phyloP scores from a whole-genome alignment of 2,888 invertebrate genomes.

The Axea sp. region DNA sequence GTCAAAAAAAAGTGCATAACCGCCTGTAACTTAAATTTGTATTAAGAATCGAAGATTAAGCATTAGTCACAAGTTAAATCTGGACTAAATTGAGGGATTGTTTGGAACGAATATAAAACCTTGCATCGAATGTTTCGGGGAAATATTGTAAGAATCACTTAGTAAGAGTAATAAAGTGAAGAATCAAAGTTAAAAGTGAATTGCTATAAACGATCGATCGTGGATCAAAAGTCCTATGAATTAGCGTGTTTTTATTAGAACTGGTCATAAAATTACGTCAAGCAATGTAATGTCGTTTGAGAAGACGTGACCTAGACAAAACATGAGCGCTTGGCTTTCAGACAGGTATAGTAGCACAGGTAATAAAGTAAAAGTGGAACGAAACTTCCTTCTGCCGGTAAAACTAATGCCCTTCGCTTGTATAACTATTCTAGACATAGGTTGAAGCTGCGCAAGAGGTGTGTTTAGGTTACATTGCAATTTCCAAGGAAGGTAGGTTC shows the following conservation, averaged over 20 bases:
- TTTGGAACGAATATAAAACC: too few species aligned
- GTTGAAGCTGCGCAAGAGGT: slow-evolving; percentile 60
- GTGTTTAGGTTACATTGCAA: slow-evolving; percentile 75
- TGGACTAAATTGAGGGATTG: too few species aligned
- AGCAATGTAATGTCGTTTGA: slow-evolving; percentile 52
- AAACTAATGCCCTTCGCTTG: slow-evolving; percentile 64
- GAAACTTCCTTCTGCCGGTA: slow-evolving; percentile 62
- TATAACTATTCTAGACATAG: slow-evolving; percentile 53
- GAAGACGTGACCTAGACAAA: slow-evolving; percentile 61
- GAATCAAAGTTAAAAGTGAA: background rate
- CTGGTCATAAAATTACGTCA: slow-evolving; percentile 54
- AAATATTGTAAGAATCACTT: too few species aligned
- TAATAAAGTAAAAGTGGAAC: slow-evolving; percentile 64
- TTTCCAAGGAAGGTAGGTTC: slow-evolving; percentile 68
- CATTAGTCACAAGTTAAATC: too few species aligned
- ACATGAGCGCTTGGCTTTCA: slow-evolving; percentile 50
- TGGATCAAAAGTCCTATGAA: slow-evolving; percentile 22
- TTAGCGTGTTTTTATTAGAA: slow-evolving; percentile 55
- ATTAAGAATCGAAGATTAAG: too few species aligned
- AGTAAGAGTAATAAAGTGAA: slow-evolving; percentile 1
- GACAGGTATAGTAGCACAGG: slow-evolving; percentile 59
- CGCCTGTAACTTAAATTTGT: too few species aligned
- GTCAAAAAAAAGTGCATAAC: too few species aligned
- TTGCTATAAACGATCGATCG: slow-evolving; percentile 36
- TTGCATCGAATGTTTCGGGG: too few species aligned